Evolutionary conservation across 2,888 invertebrate genomes (phyloP), one percentile per base, ranked within the genome.

Genomic region (Xestobium rufovillosum): DNA sequence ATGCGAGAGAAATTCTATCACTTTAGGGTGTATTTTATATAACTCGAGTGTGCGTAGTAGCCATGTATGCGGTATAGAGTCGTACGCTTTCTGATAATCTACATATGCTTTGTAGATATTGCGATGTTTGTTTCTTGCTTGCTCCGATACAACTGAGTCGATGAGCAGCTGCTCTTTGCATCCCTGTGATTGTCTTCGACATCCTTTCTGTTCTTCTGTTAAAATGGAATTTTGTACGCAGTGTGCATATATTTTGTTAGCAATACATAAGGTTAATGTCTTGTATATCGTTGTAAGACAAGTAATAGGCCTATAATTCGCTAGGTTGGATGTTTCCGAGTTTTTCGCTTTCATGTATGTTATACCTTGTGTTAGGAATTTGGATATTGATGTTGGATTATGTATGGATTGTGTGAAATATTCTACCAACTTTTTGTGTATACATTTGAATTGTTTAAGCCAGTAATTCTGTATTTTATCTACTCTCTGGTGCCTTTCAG

Each of bases 251-350:
- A 33, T 14, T 25, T 33, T 38, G 10, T 14, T 11, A 9, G 38
- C 13, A 19, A 38, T 26, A 15, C 25, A 11, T 3, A 33, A 32
- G 3, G 38, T 38, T 6, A 38, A 19, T 3, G 33, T 2, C 19
- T 38, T 38, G 10, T 38, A 33, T n/a, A 38, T 33, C 8, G 30
- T 33, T n/a, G 29, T 13, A 25, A 39, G 28, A 13, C 39, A 39
- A 15, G 36, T 36, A 11, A 38, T 39, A 4, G 39, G 39, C 10
- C 42, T 29, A 10, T 41, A 42, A 13, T 39, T 35, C 12, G 35
- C 16, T 23, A 39, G 39, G 11, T 35, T n/a, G n/a, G n/a, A n/a
- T n/a, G n/a, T n/a, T n/a, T n/a, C n/a, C n/a, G n/a, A n/a, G n/a
- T n/a, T n/a, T n/a, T n/a, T n/a, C n/a, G n/a, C n/a, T n/a, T n/a